Base-by-base conservation (phyloP, 2,113 vertebrate species). In the Tursiops truncatus region DNA sequence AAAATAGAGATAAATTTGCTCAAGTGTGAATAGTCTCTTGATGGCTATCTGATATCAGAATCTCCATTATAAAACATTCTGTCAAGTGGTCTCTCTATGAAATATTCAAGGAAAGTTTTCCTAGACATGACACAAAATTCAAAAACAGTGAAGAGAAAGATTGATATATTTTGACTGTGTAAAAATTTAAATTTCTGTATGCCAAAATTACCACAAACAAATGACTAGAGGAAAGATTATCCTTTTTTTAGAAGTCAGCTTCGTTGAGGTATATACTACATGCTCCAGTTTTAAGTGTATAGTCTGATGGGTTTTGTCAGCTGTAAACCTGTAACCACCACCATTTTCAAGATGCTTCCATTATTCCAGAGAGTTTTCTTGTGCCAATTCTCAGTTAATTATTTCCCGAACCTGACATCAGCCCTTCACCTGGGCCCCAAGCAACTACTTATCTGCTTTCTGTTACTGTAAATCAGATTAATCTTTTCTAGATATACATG, bases 71-170 rank as follows among this genome's bases (percentile, higher is more conserved):
- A 86, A 94, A 92, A 58, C 71, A 82, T 86, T 77, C 38, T 85
- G 20, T 73, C 67, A 95, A 81, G 33, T 95, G 85, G 56, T 53
- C 91, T 90, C 68, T 89, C n/a, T 58, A 79, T 53, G 74, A 95
- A 97, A 92, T 79, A 62, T 50, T 14, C 68, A 94, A 67, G 26
- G 12, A 90, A 93, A 73, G 21, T 26, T 89, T 96, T 95, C 95
- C 44, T 31, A 96, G 83, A 79, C 2, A 67, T 74, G 44, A 83
- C 83, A 94, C 62, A 96, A 96, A 96, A 97, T 23, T 95, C 53
- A 92, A 91, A 93, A 94, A n/a, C 87, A 92, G 53, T 95, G 92
- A 95, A 97, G n/a, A 60, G 20, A 89, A 96, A 97, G 85, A 96
- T 84, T 97, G 92, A 97, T 74, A 94, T 95, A 96, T 95, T 97